Conservation (phyloP, 2,888 invertebrate species). For the Apotomis turbidana region DNA sequence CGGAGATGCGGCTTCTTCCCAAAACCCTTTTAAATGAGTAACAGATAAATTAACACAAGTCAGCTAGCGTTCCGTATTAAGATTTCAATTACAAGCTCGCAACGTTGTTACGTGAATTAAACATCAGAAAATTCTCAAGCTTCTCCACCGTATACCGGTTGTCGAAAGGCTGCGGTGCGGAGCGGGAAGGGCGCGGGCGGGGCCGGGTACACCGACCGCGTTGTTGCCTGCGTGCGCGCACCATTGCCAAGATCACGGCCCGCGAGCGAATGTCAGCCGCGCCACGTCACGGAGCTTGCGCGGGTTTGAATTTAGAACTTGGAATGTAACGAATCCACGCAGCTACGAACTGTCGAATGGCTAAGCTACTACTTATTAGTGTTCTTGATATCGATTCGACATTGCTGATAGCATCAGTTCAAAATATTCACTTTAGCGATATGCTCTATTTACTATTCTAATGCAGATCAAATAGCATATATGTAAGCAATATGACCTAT, state of each 20-base stretch:
- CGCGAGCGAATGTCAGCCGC: conserved; percentile 83
- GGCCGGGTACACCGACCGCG: conserved; percentile 80
- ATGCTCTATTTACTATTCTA: too few species aligned
- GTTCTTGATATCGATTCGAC: too few species aligned
- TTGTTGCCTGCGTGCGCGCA: conserved; percentile 64
- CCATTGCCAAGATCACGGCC: conserved; percentile 86
- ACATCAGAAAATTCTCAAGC: conserved; percentile 79
- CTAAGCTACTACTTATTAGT: too few species aligned
- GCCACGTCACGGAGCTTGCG: conserved; percentile 82
- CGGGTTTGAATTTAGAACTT: conserved; percentile 72
- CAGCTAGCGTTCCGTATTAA: conserved; percentile 54
- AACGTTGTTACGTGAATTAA: conserved; percentile 76
- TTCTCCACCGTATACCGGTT: conserved; percentile 68
- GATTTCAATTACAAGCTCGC: conserved; percentile 62
- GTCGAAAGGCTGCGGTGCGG: conserved; percentile 71
- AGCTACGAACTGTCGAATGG: not conserved
- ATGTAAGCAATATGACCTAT: too few species aligned
- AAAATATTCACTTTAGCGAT: too few species aligned
- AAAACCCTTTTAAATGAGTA: conserved; percentile 1
- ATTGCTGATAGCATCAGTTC: too few species aligned
- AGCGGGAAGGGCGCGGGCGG: conserved; percentile 51
- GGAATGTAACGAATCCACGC: conserved; percentile 59
- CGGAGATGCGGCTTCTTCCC: not conserved
- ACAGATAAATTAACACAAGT: conserved; percentile 12
- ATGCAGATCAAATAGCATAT: too few species aligned